Evolutionary conservation across 2,888 invertebrate genomes (phyloP), one percentile per base, ranked within the genome.

Genomic region (Colletes collaris): DNA sequence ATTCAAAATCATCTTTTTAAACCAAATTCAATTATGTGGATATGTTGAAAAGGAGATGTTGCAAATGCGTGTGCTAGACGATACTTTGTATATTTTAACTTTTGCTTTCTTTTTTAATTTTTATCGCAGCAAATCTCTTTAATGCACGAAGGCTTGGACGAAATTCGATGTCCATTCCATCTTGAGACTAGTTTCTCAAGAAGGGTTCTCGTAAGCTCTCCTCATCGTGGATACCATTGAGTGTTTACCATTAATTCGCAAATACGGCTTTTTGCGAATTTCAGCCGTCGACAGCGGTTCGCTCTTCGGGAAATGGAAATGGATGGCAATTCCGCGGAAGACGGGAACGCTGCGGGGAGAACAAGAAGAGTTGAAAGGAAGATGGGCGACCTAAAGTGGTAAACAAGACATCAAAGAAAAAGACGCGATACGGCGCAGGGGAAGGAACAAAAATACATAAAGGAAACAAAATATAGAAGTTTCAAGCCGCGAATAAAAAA

Each of bases 161-260:
- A 53, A 19, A n/a, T 35, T 5, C 2, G 4, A 0, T 4, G 4
- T n/a, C 3, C 0, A n/a, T 27, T 10, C 8, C 7, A 5, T 11
- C 13, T n/a, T 50, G 11, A 19, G 10, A 4, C 27, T 3, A 16
- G 1, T 6, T 63, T 40, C 40, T 27, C 11, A 7, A 13, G 40
- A n/a, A 11, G 35, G n/a, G 4, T 40, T n/a, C 13, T 37, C 13
- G n/a, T 8, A 13, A 11, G 60, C 35, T 49, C 8, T 64, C 35
- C 55, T 60, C 62, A 16, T 13, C 59, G 40, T 50, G 67, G 40
- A 59, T 64, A 52, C 40, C 37, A 65, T 69, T 68, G 69, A 66
- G 40, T 70, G 66, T 76, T 85, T 85, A 63, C 72, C 60, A 69
- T 85, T 84, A 82, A 84, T 85, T 84, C 74, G 60, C 76, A 75